These are phyloP conservation scores for Halichoerus grypus DNA, from an alignment of 2,113 vertebrate species.

Conservation along the genomic window DNA sequence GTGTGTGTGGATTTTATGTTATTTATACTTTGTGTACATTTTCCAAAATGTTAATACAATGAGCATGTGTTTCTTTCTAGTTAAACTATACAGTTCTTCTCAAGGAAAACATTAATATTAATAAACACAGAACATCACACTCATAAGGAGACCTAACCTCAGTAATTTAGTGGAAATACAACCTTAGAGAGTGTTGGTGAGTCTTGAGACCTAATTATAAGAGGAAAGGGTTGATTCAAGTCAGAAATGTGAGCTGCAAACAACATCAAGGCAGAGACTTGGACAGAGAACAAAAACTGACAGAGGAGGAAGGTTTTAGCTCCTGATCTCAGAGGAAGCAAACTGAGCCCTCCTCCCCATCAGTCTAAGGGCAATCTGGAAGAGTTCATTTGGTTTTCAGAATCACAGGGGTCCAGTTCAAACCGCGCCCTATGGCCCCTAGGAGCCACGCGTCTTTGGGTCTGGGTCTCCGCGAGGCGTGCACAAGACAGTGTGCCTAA, in stretches of 20 bases:
- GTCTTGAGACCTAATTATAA: neutral
- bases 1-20: neutral
- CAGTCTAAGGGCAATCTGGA: too few species aligned
- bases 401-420: rapidly evolving
- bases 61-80: neutral
- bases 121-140: neutral
- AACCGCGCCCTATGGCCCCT: neutral
- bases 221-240: neutral
- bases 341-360: rapidly evolving
- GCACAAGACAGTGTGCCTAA: rapidly evolving
- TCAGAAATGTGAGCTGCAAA: neutral
- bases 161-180: neutral
- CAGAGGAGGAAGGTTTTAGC: rapidly evolving
- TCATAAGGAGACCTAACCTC: neutral
- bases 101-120: neutral
- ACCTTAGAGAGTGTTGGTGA: neutral
- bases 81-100: neutral
- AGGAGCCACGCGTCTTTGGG: rapidly evolving
- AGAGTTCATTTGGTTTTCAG: neutral
- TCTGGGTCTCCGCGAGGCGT: neutral
- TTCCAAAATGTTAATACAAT: neutral
- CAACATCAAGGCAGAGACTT: neutral
- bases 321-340: neutral
- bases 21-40: neutral
- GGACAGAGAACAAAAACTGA: neutral